These are phyloP conservation scores for Bombycilla garrulus DNA, from an alignment of 2,113 vertebrate species.

Conservation along the genomic window DNA sequence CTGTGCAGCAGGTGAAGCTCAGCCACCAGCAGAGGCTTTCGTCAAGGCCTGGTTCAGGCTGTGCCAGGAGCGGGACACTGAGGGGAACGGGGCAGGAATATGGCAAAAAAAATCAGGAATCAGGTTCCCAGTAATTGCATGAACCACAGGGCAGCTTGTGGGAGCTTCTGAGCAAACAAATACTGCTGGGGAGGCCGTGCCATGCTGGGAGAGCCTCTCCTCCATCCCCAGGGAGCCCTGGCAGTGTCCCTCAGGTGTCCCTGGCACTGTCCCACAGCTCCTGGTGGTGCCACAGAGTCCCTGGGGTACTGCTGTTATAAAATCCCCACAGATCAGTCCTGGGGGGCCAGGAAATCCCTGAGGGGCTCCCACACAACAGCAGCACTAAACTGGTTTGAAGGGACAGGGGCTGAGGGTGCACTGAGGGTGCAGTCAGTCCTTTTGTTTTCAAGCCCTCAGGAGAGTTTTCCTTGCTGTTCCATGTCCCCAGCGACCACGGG, in stretches of 20 bases:
- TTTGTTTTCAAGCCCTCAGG: not conserved
- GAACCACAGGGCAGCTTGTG: not conserved
- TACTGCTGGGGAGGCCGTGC: not conserved
- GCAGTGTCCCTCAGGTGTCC: not conserved
- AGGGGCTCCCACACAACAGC: not conserved
- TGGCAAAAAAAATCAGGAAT: not conserved
- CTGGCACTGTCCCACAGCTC: not conserved
- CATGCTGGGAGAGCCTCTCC: not conserved
- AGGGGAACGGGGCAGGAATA: not conserved
- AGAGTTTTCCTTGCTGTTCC: not conserved
- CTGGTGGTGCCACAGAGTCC: not conserved
- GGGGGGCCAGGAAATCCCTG: not conserved
- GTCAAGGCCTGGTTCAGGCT: not conserved
- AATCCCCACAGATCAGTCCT: not conserved
- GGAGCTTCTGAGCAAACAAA: not conserved
- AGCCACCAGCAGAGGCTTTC: not conserved
- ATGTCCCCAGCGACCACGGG: accelerated
- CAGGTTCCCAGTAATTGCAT: accelerated
- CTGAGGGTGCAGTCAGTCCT: not conserved
- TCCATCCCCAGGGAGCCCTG: not conserved
- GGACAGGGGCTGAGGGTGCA: not conserved
- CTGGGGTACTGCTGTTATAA: not conserved
- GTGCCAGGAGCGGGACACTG: not conserved
- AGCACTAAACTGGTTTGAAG: not conserved
- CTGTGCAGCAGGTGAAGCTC: not conserved